A percentile compares a stretch with the other conserved stretches of the same genome.
Conservation (phyloP, 2,113 vertebrate species). For the Orthochromis indermauri region DNA sequence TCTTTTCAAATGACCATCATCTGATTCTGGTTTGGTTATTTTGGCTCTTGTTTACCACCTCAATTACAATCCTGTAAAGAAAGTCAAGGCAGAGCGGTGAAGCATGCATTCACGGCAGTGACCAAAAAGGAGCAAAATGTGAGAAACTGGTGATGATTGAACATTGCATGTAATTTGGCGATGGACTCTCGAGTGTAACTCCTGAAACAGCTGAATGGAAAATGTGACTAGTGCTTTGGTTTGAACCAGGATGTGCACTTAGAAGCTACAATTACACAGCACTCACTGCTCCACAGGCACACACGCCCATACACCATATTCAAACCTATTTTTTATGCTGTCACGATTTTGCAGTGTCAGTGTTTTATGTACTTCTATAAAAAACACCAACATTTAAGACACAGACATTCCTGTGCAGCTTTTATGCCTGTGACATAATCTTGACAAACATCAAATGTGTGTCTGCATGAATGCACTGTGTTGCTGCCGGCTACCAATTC, state of each 20-base stretch:
- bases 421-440: not conserved
- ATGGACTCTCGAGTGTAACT: not conserved
- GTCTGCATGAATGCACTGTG: not conserved
- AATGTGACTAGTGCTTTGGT: not conserved
- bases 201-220: not conserved
- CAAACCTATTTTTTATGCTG: slow-evolving; percentile 5
- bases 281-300: not conserved
- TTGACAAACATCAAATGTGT: not conserved
- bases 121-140: not conserved
- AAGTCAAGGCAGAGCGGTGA: not conserved
- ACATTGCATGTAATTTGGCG: not conserved
- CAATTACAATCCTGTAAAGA: not conserved
- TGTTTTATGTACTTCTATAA: not conserved
- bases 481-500: slow-evolving; percentile 17
- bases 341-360: not conserved
- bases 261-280: slow-evolving; percentile 16
- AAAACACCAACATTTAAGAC: not conserved
- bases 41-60: slow-evolving; percentile 11
- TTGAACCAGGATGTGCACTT: not conserved
- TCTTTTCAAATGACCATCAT: slow-evolving; percentile 31
- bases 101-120: not conserved
- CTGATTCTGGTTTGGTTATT: slow-evolving; percentile 27
- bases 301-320: not conserved
- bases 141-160: not conserved
- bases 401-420: not conserved